Conservation (phyloP, 2,797 vertebrate species). For the Acridotheres tristis region DNA sequence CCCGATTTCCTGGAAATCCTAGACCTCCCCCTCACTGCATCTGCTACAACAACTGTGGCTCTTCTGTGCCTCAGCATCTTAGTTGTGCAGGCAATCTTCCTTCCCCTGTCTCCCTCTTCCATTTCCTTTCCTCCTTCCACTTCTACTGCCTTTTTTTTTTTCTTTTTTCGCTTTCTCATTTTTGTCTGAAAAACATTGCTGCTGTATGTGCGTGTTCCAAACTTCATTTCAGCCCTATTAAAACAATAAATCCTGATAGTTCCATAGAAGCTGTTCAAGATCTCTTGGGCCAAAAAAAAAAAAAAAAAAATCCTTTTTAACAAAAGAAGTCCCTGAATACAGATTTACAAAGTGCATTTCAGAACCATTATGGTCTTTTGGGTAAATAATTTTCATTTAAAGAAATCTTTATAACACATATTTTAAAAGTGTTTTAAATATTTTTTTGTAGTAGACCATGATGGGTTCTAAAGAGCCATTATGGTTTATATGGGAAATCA, state of each 20-base stretch:
- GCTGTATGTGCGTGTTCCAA: conserved; percentile 7
- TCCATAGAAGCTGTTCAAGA: conserved; percentile 63
- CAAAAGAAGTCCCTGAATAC: conserved; percentile 46
- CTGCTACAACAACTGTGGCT: not conserved
- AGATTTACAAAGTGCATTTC: conserved; percentile 70
- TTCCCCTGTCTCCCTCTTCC: not conserved
- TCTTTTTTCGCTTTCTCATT: not conserved
- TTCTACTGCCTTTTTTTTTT: not conserved
- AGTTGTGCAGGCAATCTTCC: not conserved
- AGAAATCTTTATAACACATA: conserved; percentile 60
- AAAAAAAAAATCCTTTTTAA: not conserved
- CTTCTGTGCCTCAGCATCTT: not conserved
- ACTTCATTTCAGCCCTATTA: conserved; percentile 60
- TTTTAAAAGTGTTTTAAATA: conserved; percentile 71
- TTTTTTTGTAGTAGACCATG: conserved; percentile 57
- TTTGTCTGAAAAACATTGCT: conserved; percentile 4
- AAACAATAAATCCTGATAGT: conserved; percentile 71
- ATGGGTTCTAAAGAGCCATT: conserved; percentile 70
- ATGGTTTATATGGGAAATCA: conserved; percentile 63
- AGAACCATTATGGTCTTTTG: conserved; percentile 71
- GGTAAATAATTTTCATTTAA: conserved; percentile 72
- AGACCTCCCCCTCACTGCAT: not conserved
- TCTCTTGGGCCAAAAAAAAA: conserved; percentile 63
- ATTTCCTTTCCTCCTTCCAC: not conserved
- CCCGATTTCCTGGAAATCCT: not conserved